A percentile compares a stretch with the other conserved stretches of the same genome.
These are phyloP conservation scores for Cyprinodon brontotheroides DNA, from an alignment of 2,113 vertebrate species.

Conservation along the genomic window DNA sequence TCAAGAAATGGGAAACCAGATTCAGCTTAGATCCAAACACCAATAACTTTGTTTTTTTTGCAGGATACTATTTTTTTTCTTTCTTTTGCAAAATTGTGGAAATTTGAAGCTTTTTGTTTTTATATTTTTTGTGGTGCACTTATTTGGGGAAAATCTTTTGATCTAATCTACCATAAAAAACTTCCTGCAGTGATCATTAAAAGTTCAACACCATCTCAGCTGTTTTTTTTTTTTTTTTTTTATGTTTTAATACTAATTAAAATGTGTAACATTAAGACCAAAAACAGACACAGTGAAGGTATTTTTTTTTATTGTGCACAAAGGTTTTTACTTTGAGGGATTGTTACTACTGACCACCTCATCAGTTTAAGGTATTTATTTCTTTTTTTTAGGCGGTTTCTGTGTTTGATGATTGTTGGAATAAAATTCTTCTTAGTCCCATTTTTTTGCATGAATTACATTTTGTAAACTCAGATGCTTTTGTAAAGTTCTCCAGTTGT, in stretches of 20 bases:
- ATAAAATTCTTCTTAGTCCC: conserved; percentile 22
- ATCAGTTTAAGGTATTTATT: conserved; percentile 48
- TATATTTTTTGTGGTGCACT: not conserved
- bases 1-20: not conserved
- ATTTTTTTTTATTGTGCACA: conserved; percentile 7
- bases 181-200: not conserved
- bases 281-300: conserved; percentile 5
- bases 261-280: conserved; percentile 11
- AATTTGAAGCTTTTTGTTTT: not conserved
- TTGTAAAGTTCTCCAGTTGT: conserved; percentile 54
- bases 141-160: too few species aligned
- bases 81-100: not conserved
- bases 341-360: conserved; percentile 17
- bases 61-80: not conserved
- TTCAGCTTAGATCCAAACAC: not conserved
- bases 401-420: not conserved
- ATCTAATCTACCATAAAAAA: not conserved
- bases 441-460: conserved; percentile 56
- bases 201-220: too few species aligned
- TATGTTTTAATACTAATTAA: not conserved
- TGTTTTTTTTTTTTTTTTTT: too few species aligned
- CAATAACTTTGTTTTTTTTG: not conserved
- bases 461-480: conserved; percentile 54
- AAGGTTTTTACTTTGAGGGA: conserved; percentile 1
- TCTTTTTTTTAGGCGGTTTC: not conserved